Base-by-base conservation (phyloP, 2,797 vertebrate genomes). In the Leptoclinus maculatus region DNA sequence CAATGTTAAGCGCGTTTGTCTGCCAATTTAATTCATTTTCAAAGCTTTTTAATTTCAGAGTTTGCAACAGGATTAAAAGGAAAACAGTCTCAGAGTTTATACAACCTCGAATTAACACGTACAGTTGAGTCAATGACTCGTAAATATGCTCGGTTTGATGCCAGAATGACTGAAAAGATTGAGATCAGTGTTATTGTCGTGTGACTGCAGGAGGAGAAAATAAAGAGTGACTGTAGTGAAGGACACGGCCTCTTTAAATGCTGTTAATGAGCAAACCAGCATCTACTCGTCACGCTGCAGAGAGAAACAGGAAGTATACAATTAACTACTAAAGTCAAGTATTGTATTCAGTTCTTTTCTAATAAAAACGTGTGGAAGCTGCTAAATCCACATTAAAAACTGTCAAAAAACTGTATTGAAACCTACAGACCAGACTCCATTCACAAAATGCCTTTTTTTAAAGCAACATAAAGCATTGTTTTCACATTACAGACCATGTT, bases 41-140 rank as follows among this genome's bases (percentile, higher is more conserved):
- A 80, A n/a, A 60, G 45, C 13, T 62, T 67, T 41, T 39, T 3
- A 32, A 32, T 38, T n/a, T 57, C 38, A 64, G 7, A 56, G 7
- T 29, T 60, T 53, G 57, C 4, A 39, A 11, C 41, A 13, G 39
- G 64, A 68, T 60, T 7, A 51, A 34, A 27, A 6, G 12, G 36
- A 41, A 19, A 36, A 45, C 38, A 21, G 9, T 53, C 14, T 54
- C 23, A 34, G 13, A 11, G 25, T 64, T 64, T 63, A 57, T 25
- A 70, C 49, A 38, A 38, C 17, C 47, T 71, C 25, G 45, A 63
- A 63, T 65, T 43, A 63, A 71, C 13, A 54, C 19, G 16, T 34
- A 10, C 3, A 62, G 51, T 29, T 0, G 1, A 59, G 19, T 62
- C 21, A 34, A 10, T 10, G 45, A 8, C 34, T 23, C 54, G 68